phyloP scores from a whole-genome alignment of 1,140 invertebrate species.

The Phortica variegata region DNA sequence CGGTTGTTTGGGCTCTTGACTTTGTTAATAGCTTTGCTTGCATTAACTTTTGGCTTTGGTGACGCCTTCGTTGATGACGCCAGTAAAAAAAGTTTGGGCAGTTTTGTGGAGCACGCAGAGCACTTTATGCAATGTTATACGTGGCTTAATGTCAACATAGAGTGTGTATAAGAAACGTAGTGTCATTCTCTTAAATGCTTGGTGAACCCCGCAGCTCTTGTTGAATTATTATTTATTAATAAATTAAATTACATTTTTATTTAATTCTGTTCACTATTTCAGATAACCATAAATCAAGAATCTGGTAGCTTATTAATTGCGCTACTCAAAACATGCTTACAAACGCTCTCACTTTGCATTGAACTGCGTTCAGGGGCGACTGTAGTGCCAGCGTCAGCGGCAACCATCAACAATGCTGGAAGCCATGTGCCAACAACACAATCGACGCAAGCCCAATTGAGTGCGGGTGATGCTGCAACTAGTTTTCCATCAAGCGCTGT shows the following conservation, averaged over 20 bases:
- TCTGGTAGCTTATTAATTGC: conserved; percentile 68
- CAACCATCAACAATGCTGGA: background rate
- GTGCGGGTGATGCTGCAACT: conserved; percentile 24
- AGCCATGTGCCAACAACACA: background rate
- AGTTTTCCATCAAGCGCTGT: conserved; percentile 15
- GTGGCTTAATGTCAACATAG: too few relatives aligned
- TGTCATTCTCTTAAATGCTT: too few relatives aligned
- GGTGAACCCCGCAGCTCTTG: too few relatives aligned
- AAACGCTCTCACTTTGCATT: conserved; percentile 42
- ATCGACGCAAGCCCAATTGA: too few relatives aligned
- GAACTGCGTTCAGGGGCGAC: conserved; percentile 22
- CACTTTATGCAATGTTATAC: too few relatives aligned
- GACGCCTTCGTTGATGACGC: background rate
- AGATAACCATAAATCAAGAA: conserved; percentile 70
- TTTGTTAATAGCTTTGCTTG: conserved; percentile 32
- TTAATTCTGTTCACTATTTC: conserved; percentile 13
- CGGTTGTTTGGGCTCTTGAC: conserved; percentile 11
- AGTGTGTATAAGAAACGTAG: too few relatives aligned
- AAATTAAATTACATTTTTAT: too few relatives aligned
- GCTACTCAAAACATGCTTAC: conserved; percentile 60
- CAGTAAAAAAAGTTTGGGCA: conserved; percentile 8
- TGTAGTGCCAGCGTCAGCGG: conserved; percentile 1
- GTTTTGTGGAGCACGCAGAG: too few relatives aligned
- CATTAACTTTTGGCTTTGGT: conserved; percentile 28
- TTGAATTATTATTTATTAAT: too few relatives aligned